Evolutionary conservation across 2,797 vertebrate species (phyloP), one percentile per base, ranked within the genome.

Genomic region (Naso thynnoides): DNA sequence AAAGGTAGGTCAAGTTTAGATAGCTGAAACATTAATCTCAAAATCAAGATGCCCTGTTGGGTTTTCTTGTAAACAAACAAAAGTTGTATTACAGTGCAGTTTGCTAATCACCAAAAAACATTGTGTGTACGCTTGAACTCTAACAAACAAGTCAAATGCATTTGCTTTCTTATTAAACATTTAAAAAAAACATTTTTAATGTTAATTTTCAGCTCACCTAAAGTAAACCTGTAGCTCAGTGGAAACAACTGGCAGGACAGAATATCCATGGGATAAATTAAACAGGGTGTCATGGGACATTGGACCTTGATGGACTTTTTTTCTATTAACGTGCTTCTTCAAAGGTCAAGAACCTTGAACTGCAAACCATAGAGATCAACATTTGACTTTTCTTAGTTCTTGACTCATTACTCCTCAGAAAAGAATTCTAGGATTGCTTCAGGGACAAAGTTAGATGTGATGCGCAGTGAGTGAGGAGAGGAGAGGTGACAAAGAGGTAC

Each of bases 401-500:
- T 39, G 29, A 63, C 55, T 39, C 23, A 16, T 65, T 61, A 29
- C 29, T 67, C 64, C 60, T 63, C 66, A 80, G 69, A 11, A 33
- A 54, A 29, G 9, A 70, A 52, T 33, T 31, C 10, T 39, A 41
- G 15, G 26, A 41, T 44, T 56, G 41, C 78, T 84, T 73, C 15
- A 66, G 64, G 39, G 38, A 59, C 48, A 55, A 45, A 38, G 55
- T 73, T 56, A 61, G 64, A 76, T 63, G 60, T 55, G 60, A 70
- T 71, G 70, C 42, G 67, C 49, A 55, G 44, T 23, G 55, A 69
- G 42, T 45, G 50, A 81, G 48, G 59, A 67, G 58, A 84, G 39
- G 49, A 62, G 59, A 70, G 62, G 19, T 62, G 80, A 86, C 82
- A 81, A 65, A 33, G 33, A 76, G 24, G 73, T 23, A 54, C 23